These are phyloP conservation scores for Scolopax rusticola DNA, from an alignment of 2,797 vertebrate species.

Conservation along the genomic window DNA sequence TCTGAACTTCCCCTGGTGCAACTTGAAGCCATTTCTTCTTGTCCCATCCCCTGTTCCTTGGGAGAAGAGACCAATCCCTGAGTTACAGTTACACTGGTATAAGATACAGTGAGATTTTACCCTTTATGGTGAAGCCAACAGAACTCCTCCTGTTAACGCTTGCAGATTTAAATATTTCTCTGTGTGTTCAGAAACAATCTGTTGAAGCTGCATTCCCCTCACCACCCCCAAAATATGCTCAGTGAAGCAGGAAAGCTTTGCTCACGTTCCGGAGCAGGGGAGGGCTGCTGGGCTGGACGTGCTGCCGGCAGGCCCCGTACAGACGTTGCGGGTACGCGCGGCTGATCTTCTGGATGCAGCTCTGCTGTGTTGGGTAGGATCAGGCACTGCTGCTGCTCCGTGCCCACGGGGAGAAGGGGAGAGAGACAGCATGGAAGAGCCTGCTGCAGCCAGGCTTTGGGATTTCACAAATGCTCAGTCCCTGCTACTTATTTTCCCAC, in stretches of 20 bases:
- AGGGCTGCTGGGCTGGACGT: accelerated
- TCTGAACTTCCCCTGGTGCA: no score
- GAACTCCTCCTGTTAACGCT: not conserved
- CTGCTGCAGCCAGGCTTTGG: not conserved
- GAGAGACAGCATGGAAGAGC: not conserved
- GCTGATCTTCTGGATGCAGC: not conserved
- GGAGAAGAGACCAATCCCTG: no score
- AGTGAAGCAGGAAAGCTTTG: not conserved
- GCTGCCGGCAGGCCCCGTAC: not conserved
- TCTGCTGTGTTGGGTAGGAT: not conserved
- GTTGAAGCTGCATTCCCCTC: not conserved
- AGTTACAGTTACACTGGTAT: not conserved
- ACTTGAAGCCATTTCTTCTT: no score
- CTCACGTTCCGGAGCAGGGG: not conserved
- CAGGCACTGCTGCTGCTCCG: not conserved
- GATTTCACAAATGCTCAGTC: not conserved
- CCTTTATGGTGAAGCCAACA: not conserved
- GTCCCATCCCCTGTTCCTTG: no score
- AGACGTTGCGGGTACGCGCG: not conserved
- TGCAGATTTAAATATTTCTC: not conserved
- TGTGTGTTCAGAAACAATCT: not conserved
- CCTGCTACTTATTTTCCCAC: not conserved
- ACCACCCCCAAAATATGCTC: not conserved
- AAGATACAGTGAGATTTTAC: not conserved
- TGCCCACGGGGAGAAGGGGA: not conserved